Evolutionary conservation across 2,113 vertebrate species (phyloP), one percentile per base, ranked within the genome.

Genomic region (Corythoichthys haematopterus): DNA sequence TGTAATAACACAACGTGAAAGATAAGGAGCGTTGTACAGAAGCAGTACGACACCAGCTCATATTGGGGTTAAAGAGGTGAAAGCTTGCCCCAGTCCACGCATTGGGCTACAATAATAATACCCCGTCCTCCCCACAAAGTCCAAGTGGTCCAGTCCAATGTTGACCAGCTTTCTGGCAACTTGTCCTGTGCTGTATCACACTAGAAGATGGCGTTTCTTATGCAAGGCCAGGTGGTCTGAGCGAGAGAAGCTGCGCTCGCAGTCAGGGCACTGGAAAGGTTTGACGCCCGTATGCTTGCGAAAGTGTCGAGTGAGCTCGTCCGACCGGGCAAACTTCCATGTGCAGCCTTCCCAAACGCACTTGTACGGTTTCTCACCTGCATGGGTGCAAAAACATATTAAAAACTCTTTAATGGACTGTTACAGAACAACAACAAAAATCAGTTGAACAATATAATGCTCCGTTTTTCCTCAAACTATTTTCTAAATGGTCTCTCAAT

Each of bases 301-400:
- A 90, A 95, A 99, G 92, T 99, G 97, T 84, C 97, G 94, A 1
- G 97, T 99, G 2, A 99, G 91, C 90, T 99, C 97, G 64, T 99
- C 97, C 0, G 97, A 99, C 80, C 97, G 97, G 68, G 97, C 97
- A 64, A 99, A 99, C 87, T 98, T 99, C 97, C 97, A 99, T 0
- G 97, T 99, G 90, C 97, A 99, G 53, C 96, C 96, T 81, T 98
- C 96, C 97, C 97, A 99, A 33, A 93, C 95, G 85, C 97, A 98
- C 87, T 96, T 97, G 88, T 99, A 99, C 0, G 97, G 97, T 66
- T 99, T 99, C 90, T 99, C 97, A 74, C 97, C 97, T 99, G 75
- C 16, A 65, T 0, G 57, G 11, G 28, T 53, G 56, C 14, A 52
- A 9, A 51, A 9, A 51, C 48, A 43, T 12, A n/a, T 33, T 2